phyloP scores from a whole-genome alignment of 2,113 vertebrate genomes.

The Melanerpes aurifrons region DNA sequence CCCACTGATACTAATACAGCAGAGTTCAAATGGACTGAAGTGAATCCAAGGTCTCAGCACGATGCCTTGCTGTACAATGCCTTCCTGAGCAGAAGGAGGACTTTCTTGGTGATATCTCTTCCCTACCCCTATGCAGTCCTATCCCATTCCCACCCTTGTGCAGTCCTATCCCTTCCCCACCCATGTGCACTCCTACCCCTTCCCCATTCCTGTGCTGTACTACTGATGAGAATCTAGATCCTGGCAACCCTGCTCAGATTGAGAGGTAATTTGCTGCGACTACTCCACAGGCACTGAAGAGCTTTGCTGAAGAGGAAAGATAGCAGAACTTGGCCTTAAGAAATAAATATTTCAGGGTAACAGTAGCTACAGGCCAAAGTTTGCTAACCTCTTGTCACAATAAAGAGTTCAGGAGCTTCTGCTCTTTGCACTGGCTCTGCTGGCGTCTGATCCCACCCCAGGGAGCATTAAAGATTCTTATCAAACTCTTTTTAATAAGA shows the following conservation, averaged over 20 bases:
- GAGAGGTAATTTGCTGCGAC: constrained; percentile 9
- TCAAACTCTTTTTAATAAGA: constrained; percentile 64
- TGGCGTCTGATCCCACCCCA: constrained; percentile 53
- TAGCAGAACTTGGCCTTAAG: constrained; percentile 44
- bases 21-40: constrained; percentile 29
- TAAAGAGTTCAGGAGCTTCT: constrained; percentile 64
- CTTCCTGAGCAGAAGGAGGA: background rate
- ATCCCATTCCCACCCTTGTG: no score
- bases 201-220: background rate
- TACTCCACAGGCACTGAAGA: background rate
- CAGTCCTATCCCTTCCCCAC: no score
- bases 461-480: constrained; percentile 66
- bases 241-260: background rate
- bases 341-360: constrained; percentile 62
- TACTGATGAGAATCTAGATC: constrained; percentile 1
- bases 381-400: constrained; percentile 58
- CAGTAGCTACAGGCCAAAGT: constrained; percentile 62
- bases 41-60: constrained; percentile 10
- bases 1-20: background rate
- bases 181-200: background rate
- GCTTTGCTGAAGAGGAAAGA: constrained; percentile 18
- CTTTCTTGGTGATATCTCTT: background rate
- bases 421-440: constrained; percentile 47
- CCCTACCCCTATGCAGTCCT: background rate
- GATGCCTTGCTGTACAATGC: background rate